These are phyloP conservation scores for Linepithema humile DNA, from an alignment of 1,140 invertebrate genomes.

Conservation along the genomic window DNA sequence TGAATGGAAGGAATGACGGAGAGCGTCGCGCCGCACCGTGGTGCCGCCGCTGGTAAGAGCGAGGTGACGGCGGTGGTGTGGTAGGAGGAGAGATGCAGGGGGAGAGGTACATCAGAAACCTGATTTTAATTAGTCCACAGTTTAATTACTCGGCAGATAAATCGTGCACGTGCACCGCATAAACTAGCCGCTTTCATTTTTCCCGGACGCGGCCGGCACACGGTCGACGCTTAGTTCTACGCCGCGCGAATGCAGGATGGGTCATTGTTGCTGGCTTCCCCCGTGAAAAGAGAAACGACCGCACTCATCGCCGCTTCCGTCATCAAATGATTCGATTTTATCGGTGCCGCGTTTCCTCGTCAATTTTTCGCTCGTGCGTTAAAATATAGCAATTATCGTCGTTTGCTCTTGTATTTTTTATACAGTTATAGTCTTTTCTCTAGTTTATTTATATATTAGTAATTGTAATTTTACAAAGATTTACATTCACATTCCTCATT, in stretches of 20 bases:
- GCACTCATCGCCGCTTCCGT: conserved; percentile 46
- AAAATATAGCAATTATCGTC: background rate
- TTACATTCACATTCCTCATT: background rate
- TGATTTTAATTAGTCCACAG: conserved; percentile 86
- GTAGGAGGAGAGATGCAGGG: conserved; percentile 36
- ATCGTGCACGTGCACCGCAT: conserved; percentile 85
- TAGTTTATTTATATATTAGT: background rate
- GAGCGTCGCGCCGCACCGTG: conserved; percentile 18
- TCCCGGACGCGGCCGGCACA: conserved; percentile 75
- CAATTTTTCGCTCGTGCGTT: background rate
- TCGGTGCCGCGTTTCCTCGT: conserved; percentile 15
- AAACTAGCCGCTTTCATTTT: conserved; percentile 85
- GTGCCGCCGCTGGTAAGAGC: conserved; percentile 37
- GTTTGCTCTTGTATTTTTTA: no score
- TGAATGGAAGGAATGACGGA: conserved; percentile 61
- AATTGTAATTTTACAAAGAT: background rate
- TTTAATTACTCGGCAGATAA: conserved; percentile 85
- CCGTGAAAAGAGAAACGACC: conserved; percentile 71
- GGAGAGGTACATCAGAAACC: conserved; percentile 84
- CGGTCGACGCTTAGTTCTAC: conserved; percentile 77
- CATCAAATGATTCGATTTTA: conserved; percentile 62
- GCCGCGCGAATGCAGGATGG: conserved; percentile 80
- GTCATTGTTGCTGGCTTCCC: conserved; percentile 74
- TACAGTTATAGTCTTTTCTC: background rate
- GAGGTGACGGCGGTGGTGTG: conserved; percentile 34